Evolutionary conservation across 2,797 vertebrate genomes (phyloP).

Genomic region (Hypotaenidia philippensis): DNA sequence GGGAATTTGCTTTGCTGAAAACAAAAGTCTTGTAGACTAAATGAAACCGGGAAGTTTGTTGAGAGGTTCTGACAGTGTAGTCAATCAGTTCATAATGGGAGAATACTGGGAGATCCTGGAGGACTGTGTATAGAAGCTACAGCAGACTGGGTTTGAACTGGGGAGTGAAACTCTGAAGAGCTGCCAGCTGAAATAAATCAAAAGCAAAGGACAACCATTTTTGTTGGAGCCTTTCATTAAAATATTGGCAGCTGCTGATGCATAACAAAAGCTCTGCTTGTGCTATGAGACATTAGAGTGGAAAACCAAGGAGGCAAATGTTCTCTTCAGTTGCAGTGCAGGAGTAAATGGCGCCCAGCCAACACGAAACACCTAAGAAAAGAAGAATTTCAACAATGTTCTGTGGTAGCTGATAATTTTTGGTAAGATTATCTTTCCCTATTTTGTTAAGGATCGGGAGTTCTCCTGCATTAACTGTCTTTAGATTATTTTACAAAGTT

Average conservation of each 20-base stretch:
- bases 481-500: background rate
- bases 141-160: slow-evolving; percentile 14
- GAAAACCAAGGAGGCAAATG: slow-evolving; percentile 58
- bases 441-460: background rate
- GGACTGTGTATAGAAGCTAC: background rate
- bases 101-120: slow-evolving; percentile 7
- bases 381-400: background rate
- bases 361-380: slow-evolving; percentile 32
- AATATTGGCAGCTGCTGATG: slow-evolving; percentile 71
- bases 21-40: background rate
- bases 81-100: slow-evolving; percentile 25
- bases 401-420: background rate
- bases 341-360: slow-evolving; percentile 52
- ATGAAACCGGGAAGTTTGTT: background rate
- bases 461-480: background rate
- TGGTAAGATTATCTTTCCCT: background rate
- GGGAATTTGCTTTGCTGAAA: slow-evolving; percentile 14
- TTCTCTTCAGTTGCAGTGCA: slow-evolving; percentile 44
- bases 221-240: slow-evolving; percentile 62
- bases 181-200: slow-evolving; percentile 53
- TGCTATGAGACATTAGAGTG: slow-evolving; percentile 46
- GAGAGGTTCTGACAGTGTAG: background rate
- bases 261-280: slow-evolving; percentile 72
- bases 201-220: slow-evolving; percentile 54
- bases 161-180: slow-evolving; percentile 20